Evolutionary conservation across 1,140 invertebrate genomes (phyloP).

Genomic region (Hyposmocoma kahamanoa): DNA sequence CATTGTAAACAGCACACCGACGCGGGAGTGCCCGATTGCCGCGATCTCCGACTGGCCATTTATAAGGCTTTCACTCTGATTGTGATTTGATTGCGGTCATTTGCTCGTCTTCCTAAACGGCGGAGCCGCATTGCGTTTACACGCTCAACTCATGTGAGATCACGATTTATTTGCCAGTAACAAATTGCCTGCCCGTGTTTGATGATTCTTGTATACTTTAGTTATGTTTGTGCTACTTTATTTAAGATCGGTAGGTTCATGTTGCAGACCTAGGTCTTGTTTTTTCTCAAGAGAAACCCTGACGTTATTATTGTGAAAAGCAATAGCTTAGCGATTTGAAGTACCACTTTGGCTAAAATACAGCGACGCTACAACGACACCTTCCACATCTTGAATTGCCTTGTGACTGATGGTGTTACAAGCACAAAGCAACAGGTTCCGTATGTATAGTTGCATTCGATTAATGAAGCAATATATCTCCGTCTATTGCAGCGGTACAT

Average conservation of each 20-base stretch:
- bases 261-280: too few relatives aligned
- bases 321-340: too few relatives aligned
- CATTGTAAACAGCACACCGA: constrained; percentile 35
- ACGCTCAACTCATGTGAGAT: constrained; percentile 24
- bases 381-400: too few relatives aligned
- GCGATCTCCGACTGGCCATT: constrained; percentile 25
- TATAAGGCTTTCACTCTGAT: constrained; percentile 56
- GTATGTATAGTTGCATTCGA: constrained; percentile 3
- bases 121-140: constrained; percentile 26
- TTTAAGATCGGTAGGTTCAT: too few relatives aligned
- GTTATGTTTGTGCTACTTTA: constrained; percentile 11
- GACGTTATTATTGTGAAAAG: too few relatives aligned
- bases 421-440: neutral
- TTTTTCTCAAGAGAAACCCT: too few relatives aligned
- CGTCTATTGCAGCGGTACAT: constrained; percentile 1
- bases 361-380: too few relatives aligned
- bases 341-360: too few relatives aligned
- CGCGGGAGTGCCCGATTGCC: constrained; percentile 10
- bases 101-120: constrained; percentile 46
- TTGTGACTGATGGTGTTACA: too few relatives aligned
- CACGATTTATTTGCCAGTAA: constrained; percentile 28
- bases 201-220: constrained; percentile 9
- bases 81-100: constrained; percentile 57
- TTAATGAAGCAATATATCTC: constrained; percentile 29
- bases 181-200: constrained; percentile 28